Evolutionary conservation across 2,113 vertebrate genomes (phyloP).

Genomic region (Leucoraja erinaceus): DNA sequence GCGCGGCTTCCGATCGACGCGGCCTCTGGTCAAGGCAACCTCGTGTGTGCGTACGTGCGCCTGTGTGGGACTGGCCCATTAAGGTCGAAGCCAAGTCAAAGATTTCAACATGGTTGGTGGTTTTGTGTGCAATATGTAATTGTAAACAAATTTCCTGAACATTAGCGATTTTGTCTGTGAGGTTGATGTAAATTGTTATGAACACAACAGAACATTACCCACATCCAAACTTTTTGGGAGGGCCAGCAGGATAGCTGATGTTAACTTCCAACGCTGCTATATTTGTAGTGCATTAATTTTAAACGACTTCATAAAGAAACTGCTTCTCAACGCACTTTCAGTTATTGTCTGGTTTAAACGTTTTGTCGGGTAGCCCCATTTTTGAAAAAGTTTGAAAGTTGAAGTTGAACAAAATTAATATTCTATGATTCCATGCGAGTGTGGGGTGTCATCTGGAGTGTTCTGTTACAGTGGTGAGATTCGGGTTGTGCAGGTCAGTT

Average conservation of each 20-base stretch:
- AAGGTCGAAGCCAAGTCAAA: not conserved
- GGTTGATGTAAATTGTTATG: not conserved
- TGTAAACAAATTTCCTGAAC: constrained; percentile 26
- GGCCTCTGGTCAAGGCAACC: no score
- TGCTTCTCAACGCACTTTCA: not conserved
- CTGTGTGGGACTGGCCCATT: no score
- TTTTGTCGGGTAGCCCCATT: not conserved
- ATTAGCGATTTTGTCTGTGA: not conserved
- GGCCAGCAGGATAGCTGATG: not conserved
- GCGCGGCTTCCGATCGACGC: no score
- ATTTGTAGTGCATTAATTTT: not conserved
- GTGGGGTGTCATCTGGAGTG: no score
- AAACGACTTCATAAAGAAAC: not conserved
- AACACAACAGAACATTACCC: constrained; percentile 15
- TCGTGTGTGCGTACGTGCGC: no score
- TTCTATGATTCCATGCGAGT: no score
- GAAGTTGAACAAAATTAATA: not conserved
- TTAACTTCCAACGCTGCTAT: not conserved
- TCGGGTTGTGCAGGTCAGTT: no score
- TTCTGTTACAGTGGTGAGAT: no score
- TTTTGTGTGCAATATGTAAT: not conserved
- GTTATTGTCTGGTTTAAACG: no score
- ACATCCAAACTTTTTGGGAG: constrained; percentile 26
- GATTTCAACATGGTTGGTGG: not conserved
- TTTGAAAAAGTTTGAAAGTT: not conserved